Evolutionary conservation across 1,140 invertebrate species (phyloP), one percentile per base, ranked within the genome.

Genomic region (Drosophila aff.): DNA sequence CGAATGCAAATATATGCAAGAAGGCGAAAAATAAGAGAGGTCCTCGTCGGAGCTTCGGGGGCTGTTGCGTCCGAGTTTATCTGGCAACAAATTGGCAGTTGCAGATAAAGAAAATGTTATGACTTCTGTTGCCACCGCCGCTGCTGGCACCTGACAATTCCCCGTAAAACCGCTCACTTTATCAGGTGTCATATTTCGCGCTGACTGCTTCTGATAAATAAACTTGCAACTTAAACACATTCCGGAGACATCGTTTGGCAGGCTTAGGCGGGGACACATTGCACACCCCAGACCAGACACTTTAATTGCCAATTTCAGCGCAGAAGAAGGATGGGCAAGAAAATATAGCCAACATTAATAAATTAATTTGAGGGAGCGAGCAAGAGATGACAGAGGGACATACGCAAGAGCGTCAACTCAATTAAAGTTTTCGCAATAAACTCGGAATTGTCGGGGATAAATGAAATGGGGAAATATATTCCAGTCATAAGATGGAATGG

Each of bases 101-200:
- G 72, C 66, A 85, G 85, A 90, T 89, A 90, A 82, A 85, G 82
- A 89, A 90, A 82, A 89, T 90, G 62, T 84, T 89, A 89, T 79
- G 81, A 72, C 72, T 84, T 69, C 81, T 73, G 75, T 63, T 63
- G 81, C 43, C 59, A 41, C 69, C 69, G 67, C 69, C 67, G 66
- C 38, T 61, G 41, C 63, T 23, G 53, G 33, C 52, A 38, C 3
- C 63, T 31, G 50, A 26, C 63, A 52, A 26, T 58, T 36, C 40
- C 44, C 60, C 67, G 62, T 90, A 82, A 90, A 90, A 64, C 73
- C 28, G 31, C 55, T 46, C 66, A 85, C 71, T 85, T 90, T 90
- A 90, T 69, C 78, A 85, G 85, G 85, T 90, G 85, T 90, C 85
- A 89, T 69, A 90, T 89, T 89, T 85, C 84, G 61, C 59, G 31